These are phyloP conservation scores for Apeira syringaria DNA, from an alignment of 2,888 invertebrate genomes.

Conservation along the genomic window DNA sequence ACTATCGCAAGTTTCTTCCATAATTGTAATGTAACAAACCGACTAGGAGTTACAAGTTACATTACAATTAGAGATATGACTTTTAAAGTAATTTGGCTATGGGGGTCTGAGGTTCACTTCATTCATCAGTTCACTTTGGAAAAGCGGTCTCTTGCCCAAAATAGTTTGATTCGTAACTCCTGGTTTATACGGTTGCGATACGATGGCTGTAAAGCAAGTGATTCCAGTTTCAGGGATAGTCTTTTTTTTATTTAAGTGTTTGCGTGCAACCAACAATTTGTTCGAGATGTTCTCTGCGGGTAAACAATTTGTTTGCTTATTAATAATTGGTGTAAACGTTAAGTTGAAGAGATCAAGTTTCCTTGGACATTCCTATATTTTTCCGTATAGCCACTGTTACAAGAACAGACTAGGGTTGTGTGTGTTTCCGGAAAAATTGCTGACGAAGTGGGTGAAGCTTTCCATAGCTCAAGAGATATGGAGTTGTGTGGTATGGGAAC, in stretches of 20 bases:
- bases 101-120: no score
- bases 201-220: no score
- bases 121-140: no score
- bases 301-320: conserved; percentile 25
- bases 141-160: no score
- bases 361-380: conserved; percentile 11
- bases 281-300: conserved; percentile 17
- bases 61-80: no score
- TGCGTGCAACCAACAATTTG: conserved; percentile 18
- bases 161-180: no score
- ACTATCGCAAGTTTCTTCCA: no score
- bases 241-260: conserved; percentile 1
- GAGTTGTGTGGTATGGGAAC: conserved; percentile 19
- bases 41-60: no score
- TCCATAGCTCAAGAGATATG: conserved; percentile 9
- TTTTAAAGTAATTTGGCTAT: no score
- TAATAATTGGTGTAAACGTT: conserved; percentile 22
- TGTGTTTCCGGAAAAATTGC: conserved; percentile 1
- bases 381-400: conserved; percentile 8
- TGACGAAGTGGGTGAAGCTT: conserved; percentile 4
- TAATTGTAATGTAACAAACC: no score
- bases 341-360: conserved; percentile 11
- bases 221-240: no score
- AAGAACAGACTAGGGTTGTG: conserved; percentile 10
- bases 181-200: no score